Evolutionary conservation across 2,797 vertebrate species (phyloP).

Genomic region (Melanotaenia maccullochi): DNA sequence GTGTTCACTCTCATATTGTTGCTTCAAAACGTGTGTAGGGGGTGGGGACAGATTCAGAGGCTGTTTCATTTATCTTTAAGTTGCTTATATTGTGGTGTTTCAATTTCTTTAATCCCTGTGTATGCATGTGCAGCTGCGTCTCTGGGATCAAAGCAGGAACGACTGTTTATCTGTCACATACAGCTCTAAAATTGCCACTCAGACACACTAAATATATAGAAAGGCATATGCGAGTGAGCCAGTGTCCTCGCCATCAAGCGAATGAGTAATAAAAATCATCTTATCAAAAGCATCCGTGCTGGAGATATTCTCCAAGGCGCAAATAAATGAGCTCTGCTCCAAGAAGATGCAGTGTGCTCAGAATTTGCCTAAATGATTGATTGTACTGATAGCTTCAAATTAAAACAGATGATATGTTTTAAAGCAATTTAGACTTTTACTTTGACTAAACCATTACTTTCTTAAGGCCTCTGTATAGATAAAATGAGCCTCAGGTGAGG

Average conservation of each 20-base stretch:
- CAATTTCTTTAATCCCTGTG: conserved; percentile 18
- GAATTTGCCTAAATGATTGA: conserved; percentile 53
- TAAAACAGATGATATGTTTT: conserved; percentile 51
- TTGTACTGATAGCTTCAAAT: conserved; percentile 49
- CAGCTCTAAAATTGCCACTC: conserved; percentile 38
- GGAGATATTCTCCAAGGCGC: conserved; percentile 33
- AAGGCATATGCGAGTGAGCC: conserved; percentile 21
- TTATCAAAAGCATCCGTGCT: conserved; percentile 24
- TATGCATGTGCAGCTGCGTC: conserved; percentile 19
- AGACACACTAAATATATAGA: conserved; percentile 39
- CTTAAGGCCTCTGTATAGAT: conserved; percentile 24
- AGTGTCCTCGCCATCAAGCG: conserved; percentile 18
- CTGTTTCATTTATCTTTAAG: conserved; percentile 36
- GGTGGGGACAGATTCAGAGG: conserved; percentile 20
- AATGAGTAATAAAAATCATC: conserved; percentile 51
- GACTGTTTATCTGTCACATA: conserved; percentile 33
- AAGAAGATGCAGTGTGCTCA: conserved; percentile 16
- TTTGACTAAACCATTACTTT: conserved; percentile 41
- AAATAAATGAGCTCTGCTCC: conserved; percentile 55
- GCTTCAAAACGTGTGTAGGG: conserved; percentile 2
- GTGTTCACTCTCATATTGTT: not conserved
- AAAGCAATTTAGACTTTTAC: conserved; percentile 30
- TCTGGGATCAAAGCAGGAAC: conserved; percentile 43
- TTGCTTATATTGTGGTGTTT: conserved; percentile 22
- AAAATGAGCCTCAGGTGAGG: conserved; percentile 41